These are phyloP conservation scores for Monochamus alternatus DNA, from an alignment of 2,888 invertebrate genomes.

Conservation along the genomic window DNA sequence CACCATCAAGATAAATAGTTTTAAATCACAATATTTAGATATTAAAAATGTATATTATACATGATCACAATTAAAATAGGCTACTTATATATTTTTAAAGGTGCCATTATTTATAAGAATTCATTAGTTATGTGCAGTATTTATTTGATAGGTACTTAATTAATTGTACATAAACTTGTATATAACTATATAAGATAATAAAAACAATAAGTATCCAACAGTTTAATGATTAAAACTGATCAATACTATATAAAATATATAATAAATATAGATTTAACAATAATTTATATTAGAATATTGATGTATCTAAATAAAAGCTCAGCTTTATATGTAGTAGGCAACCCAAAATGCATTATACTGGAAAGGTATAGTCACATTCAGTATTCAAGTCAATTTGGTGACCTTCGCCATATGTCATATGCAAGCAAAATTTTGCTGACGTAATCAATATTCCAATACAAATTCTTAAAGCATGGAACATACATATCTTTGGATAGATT, in stretches of 20 bases:
- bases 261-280: not conserved
- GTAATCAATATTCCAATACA: not conserved
- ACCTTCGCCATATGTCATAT: too few species aligned
- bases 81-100: constrained; percentile 11
- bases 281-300: too few species aligned
- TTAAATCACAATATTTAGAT: constrained; percentile 42
- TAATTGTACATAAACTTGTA: not conserved
- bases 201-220: not conserved
- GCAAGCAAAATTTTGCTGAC: not conserved
- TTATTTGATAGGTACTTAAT: not conserved
- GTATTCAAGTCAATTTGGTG: too few species aligned
- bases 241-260: not conserved
- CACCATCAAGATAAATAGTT: constrained; percentile 39
- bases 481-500: not conserved
- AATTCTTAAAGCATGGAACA: not conserved
- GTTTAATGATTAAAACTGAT: not conserved
- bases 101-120: constrained; percentile 21
- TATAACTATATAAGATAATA: not conserved
- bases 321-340: too few species aligned
- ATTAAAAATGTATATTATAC: constrained; percentile 43
- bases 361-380: too few species aligned
- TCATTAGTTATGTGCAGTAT: not conserved
- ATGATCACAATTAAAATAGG: constrained; percentile 50
- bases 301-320: too few species aligned
- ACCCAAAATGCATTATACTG: too few species aligned